Evolutionary conservation across 1,140 invertebrate genomes (phyloP), one percentile per base, ranked within the genome.

Genomic region (Caenorhabditis briggsae): DNA sequence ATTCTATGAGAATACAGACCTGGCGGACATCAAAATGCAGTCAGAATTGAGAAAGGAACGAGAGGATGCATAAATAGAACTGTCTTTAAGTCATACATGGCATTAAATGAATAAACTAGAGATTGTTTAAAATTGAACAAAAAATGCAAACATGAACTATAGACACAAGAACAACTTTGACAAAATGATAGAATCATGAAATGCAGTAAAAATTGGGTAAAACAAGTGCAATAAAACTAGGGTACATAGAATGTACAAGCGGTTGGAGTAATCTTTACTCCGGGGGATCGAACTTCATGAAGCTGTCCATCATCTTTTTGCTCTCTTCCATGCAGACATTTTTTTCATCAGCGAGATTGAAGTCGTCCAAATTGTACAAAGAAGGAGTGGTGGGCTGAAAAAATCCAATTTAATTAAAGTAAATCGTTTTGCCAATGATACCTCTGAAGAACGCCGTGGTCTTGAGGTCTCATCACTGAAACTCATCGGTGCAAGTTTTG

Each of bases 191-290:
- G n/a, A 78, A 53, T 20, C 43, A 78, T 78, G 46, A 50, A 18
- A 78, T 78, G n/a, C 46, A 78, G 70, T 50, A 78, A 50, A 33
- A 78, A 78, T 12, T 25, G n/a, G 70, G 25, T 70, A 78, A 78
- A 78, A 78, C 70, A n/a, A n/a, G 70, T 78, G 46, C 70, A 78
- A n/a, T 78, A 78, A 78, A 78, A 78, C 70, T 8, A 78, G n/a
- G 46, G 33, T 20, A 20, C 14, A 78, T 6, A 50, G n/a, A 50
- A 11, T 2, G n/a, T 50, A 14, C 46, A 23, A 78, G 20, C 23
- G 23, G 50, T 50, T 65, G 50, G 33, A 9, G 20, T 65, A 25
- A 14, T 25, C 7, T 61, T 61, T 20, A 61, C 8, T 25, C 12
- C n/a, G 33, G 20, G n/a, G 64, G 64, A 64, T 64, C 33, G 23